Conservation (phyloP, 92 coral and sea anemone species). For the Epizoanthus illoricatus region DNA sequence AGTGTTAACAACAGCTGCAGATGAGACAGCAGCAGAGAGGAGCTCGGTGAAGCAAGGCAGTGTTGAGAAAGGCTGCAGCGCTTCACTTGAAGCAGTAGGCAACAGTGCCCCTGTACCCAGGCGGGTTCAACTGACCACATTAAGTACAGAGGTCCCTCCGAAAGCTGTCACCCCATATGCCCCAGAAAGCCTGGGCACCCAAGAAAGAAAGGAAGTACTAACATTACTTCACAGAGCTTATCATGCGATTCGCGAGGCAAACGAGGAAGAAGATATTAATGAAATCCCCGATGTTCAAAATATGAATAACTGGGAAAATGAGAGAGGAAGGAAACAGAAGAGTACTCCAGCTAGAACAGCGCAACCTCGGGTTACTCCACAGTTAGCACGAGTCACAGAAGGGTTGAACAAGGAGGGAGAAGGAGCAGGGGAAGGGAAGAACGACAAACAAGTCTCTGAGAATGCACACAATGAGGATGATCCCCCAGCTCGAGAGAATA, state of each 20-base stretch:
- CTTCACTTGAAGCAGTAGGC: not conserved
- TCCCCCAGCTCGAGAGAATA: too few species aligned
- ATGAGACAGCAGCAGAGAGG: not conserved
- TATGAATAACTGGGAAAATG: not conserved
- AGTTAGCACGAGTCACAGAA: not conserved
- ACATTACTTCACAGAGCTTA: not conserved
- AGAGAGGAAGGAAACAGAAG: not conserved
- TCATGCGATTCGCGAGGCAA: not conserved
- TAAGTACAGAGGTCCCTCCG: not conserved
- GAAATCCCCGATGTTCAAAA: slow-evolving; percentile 25
- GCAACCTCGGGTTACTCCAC: not conserved
- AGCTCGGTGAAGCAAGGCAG: not conserved
- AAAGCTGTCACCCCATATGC: too few species aligned
- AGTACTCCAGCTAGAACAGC: not conserved
- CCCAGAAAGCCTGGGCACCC: not conserved
- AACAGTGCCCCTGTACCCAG: not conserved
- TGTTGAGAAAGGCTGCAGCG: not conserved
- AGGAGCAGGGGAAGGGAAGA: too few species aligned
- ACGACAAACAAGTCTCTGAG: too few species aligned
- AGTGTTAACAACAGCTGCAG: not conserved
- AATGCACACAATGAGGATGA: too few species aligned
- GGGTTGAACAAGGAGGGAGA: too few species aligned
- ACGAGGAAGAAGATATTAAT: slow-evolving; percentile 9
- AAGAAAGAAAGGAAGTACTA: not conserved
- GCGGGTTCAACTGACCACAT: not conserved